Base-by-base conservation (phyloP, 2,113 vertebrate genomes). In the Gnathonemus longibarbis region DNA sequence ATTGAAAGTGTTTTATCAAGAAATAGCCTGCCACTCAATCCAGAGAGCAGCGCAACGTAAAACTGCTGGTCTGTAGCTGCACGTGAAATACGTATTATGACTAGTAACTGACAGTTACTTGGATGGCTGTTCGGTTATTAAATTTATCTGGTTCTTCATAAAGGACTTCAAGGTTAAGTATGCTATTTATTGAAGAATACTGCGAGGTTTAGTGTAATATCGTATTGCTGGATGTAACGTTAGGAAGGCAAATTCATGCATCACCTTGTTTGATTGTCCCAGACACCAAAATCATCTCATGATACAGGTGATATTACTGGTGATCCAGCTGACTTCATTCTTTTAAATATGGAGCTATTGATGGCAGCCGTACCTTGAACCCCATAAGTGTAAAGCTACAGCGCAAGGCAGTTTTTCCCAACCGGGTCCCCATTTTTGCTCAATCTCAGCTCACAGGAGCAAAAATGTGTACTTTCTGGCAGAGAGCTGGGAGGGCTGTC, bases 1-100 rank as follows among this genome's bases (percentile, higher is more conserved):
- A 95, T 95, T 92, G 94, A 93, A 93, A 93, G 92, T 93, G 93
- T 92, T 94, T 95, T 88, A 95, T 95, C 94, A 94, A 93, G 91
- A 91, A 94, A 92, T 92, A 92, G 91, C 92, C 92, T 94, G 94
- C 94, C 94, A 94, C 91, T 93, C 93, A 92, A 90, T 92, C 92
- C 91, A 92, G 90, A 88, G 56, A 46, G 6, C n/a, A 42, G 53
- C 35, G 31, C 39, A 42, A 24, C n/a, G 87, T 66, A 88, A 92
- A 92, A 93, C 80, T 31, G 53, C 27, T 53, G 6, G 85, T 31
- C 27, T 87, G 50, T 21, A 87, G 85, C 49, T 87, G 50, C 10
- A 27, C 3, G 15, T 27, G 85, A 87, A 53, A 53, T 53, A 31
- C 5, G 31, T 3, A 87, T 84, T 46, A 48, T 53, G 49, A 87